Conservation (phyloP, 2,797 vertebrate genomes). For the Pelodytes ibericus region DNA sequence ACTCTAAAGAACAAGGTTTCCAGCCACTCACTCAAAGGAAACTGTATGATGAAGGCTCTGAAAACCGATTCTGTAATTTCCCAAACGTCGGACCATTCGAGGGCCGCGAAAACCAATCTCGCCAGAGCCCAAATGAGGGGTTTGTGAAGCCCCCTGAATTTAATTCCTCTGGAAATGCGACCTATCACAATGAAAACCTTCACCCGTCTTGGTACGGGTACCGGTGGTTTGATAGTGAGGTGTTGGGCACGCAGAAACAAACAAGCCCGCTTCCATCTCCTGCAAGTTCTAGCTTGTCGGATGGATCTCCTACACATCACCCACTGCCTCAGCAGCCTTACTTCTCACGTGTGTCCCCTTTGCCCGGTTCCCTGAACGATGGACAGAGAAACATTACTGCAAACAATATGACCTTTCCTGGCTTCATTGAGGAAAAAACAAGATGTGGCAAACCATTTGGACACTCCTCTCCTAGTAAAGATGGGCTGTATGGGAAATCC, state of each 20-base stretch:
- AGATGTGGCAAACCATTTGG: constrained; percentile 12
- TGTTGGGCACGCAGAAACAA: constrained; percentile 27
- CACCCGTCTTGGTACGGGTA: not conserved
- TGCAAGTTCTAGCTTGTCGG: constrained; percentile 49
- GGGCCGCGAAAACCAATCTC: constrained; percentile 44
- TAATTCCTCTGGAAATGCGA: constrained; percentile 47
- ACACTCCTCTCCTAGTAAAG: not conserved
- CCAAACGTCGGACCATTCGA: constrained; percentile 38
- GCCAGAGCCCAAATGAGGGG: constrained; percentile 38
- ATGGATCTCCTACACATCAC: constrained; percentile 54
- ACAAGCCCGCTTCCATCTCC: constrained; percentile 50
- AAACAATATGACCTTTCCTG: constrained; percentile 31
- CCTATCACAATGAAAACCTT: constrained; percentile 52
- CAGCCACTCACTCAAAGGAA: constrained; percentile 37
- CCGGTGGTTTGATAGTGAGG: constrained; percentile 56
- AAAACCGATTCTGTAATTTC: constrained; percentile 43
- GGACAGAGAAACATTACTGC: constrained; percentile 13
- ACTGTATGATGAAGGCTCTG: constrained; percentile 12
- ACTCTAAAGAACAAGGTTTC: constrained; percentile 53
- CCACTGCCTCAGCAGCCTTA: constrained; percentile 43
- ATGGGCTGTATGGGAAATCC: constrained; percentile 5
- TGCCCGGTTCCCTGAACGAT: constrained; percentile 47
- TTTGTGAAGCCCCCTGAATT: constrained; percentile 31
- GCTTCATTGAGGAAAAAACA: constrained; percentile 35
- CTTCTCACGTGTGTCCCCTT: constrained; percentile 44